phyloP scores from a whole-genome alignment of 2,888 invertebrate species.

The Lampropteryx suffumata region DNA sequence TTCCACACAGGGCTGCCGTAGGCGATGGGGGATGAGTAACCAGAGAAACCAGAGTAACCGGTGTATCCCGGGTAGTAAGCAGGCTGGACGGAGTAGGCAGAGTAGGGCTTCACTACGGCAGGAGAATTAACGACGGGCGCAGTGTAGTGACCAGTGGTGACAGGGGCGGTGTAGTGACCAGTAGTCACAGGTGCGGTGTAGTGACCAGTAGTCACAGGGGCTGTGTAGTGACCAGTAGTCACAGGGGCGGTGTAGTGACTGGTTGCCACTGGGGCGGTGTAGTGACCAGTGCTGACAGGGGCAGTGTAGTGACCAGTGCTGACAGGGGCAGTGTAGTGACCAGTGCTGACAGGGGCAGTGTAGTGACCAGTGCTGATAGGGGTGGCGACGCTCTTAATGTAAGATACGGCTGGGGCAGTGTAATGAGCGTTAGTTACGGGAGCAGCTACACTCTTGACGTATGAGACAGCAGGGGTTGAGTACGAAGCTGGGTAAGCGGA shows the following conservation, averaged over 20 bases:
- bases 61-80: slow-evolving; percentile 24
- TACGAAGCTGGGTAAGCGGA: slow-evolving; percentile 8
- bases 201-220: background rate
- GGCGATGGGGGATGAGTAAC: slow-evolving; percentile 11
- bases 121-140: slow-evolving; percentile 3
- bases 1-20: slow-evolving; percentile 21
- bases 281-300: background rate
- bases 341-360: too few species aligned
- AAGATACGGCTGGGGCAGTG: slow-evolving; percentile 1
- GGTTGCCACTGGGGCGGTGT: background rate
- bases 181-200: background rate
- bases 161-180: slow-evolving; percentile 6
- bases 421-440: slow-evolving; percentile 2
- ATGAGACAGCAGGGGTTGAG: slow-evolving; percentile 10
- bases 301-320: slow-evolving; percentile 9
- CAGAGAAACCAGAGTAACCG: slow-evolving; percentile 18
- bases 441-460: slow-evolving; percentile 11
- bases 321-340: background rate
- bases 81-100: slow-evolving; percentile 18
- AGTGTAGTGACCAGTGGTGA: slow-evolving; percentile 2
- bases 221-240: background rate
- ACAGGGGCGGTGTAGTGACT: slow-evolving; percentile 8
- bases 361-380: too few species aligned
- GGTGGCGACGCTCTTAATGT: slow-evolving; percentile 3
- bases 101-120: slow-evolving; percentile 14